Percentiles rank a stretch among this genome's conserved stretches.
Evolutionary conservation across 1,140 invertebrate genomes (phyloP).

Genomic region (Drosophila sturtevanti): DNA sequence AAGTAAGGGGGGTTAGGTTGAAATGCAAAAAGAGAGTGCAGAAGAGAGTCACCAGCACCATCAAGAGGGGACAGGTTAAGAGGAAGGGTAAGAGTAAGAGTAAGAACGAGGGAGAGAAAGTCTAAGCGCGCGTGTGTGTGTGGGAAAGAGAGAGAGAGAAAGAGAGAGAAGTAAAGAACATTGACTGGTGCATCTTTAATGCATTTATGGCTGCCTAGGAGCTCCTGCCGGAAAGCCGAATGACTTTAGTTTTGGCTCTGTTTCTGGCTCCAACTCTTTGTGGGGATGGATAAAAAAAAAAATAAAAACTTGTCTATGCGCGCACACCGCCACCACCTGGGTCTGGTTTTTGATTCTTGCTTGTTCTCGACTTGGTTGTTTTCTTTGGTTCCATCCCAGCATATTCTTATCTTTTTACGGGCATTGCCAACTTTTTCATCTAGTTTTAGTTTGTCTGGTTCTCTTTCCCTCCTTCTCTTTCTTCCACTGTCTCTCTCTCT

Average conservation of each 20-base stretch:
- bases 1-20: not conserved
- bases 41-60: not conserved
- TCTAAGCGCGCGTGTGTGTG: too few relatives aligned
- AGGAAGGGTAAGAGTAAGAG: not conserved
- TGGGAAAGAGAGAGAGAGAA: not conserved
- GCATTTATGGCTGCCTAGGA: constrained; percentile 41
- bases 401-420: constrained; percentile 45
- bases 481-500: constrained; percentile 4
- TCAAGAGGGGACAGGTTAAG: not conserved
- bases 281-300: constrained; percentile 2
- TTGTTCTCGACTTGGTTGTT: constrained; percentile 22
- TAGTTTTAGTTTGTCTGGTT: constrained; percentile 56
- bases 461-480: constrained; percentile 23
- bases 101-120: not conserved
- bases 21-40: not conserved
- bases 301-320: constrained; percentile 72
- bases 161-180: not conserved
- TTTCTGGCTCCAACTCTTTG: too few relatives aligned
- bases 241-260: not conserved
- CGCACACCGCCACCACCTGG: constrained; percentile 16
- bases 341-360: constrained; percentile 29
- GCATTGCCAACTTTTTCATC: constrained; percentile 71
- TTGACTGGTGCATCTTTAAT: constrained; percentile 39
- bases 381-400: constrained; percentile 42
- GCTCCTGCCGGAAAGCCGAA: constrained; percentile 1